Evolutionary conservation across 2,888 invertebrate species (phyloP).

Genomic region (Polydrusus pterygomalis): DNA sequence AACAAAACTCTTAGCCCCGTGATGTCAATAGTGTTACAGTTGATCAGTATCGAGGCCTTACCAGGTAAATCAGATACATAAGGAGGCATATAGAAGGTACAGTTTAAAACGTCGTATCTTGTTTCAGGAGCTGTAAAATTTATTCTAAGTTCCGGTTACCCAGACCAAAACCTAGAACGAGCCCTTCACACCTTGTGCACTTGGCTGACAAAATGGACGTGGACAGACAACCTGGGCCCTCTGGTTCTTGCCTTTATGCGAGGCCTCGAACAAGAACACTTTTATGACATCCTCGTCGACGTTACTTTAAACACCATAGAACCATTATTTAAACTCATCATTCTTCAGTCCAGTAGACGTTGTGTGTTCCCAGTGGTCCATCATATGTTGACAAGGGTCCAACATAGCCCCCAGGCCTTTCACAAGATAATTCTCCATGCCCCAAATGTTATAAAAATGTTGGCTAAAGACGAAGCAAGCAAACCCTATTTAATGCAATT

Average conservation of each 20-base stretch:
- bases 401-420: slow-evolving; percentile 75
- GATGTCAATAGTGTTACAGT: slow-evolving; percentile 76
- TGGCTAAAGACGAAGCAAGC: slow-evolving; percentile 76
- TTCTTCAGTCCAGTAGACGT: slow-evolving; percentile 75
- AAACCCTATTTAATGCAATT: slow-evolving; percentile 75
- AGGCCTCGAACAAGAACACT: slow-evolving; percentile 68
- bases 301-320: slow-evolving; percentile 78
- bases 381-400: slow-evolving; percentile 78
- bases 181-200: slow-evolving; percentile 79
- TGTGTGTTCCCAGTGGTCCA: slow-evolving; percentile 78
- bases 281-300: slow-evolving; percentile 73
- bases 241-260: slow-evolving; percentile 81
- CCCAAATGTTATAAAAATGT: slow-evolving; percentile 70
- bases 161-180: slow-evolving; percentile 76
- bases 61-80: slow-evolving; percentile 53
- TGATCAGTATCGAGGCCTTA: slow-evolving; percentile 63
- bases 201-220: slow-evolving; percentile 81
- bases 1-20: slow-evolving; percentile 76
- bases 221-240: slow-evolving; percentile 78
- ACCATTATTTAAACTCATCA: slow-evolving; percentile 75
- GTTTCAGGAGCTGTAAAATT: slow-evolving; percentile 70
- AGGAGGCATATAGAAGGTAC: too few species aligned
- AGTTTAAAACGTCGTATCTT: background rate
- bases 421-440: slow-evolving; percentile 76
- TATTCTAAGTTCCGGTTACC: slow-evolving; percentile 68